Evolutionary conservation across 2,888 invertebrate species (phyloP).

Genomic region (Caradrina kadenii): DNA sequence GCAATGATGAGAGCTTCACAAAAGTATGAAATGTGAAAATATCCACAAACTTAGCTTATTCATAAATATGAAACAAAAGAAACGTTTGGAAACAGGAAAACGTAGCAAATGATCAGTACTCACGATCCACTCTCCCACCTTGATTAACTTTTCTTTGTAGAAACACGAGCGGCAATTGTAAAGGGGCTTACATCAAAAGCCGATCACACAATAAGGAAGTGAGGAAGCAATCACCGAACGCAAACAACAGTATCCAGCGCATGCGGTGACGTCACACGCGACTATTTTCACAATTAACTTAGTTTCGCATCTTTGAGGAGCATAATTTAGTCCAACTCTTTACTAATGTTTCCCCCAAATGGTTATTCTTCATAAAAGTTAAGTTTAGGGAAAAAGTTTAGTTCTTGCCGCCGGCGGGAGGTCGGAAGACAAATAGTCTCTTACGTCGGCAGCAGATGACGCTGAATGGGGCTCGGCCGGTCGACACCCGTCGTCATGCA

Average conservation of each 20-base stretch:
- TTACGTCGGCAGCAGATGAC: conserved; percentile 66
- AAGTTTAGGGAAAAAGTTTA: conserved; percentile 65
- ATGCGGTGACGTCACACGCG: conserved; percentile 40
- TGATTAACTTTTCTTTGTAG: conserved; percentile 67
- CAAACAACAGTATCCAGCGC: conserved; percentile 56
- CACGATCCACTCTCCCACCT: conserved; percentile 52
- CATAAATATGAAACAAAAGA: conserved; percentile 55
- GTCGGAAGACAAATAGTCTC: conserved; percentile 70
- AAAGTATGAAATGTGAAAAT: conserved; percentile 39
- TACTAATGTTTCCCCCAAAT: conserved; percentile 59
- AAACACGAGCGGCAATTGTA: conserved; percentile 62
- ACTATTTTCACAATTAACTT: conserved; percentile 69
- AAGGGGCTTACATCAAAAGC: conserved; percentile 62
- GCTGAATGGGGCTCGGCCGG: conserved; percentile 55
- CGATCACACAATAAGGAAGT: conserved; percentile 65
- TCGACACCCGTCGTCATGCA: conserved; percentile 33
- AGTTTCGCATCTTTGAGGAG: conserved; percentile 50
- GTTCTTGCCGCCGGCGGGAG: conserved; percentile 66
- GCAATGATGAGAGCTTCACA: conserved; percentile 13
- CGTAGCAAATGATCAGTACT: conserved; percentile 60
- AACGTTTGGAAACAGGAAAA: conserved; percentile 57
- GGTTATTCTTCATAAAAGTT: conserved; percentile 66
- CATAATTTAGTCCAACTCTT: conserved; percentile 54
- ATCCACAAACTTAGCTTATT: conserved; percentile 52
- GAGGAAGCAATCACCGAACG: conserved; percentile 63